Evolutionary conservation across 2,888 invertebrate species (phyloP).

Genomic region (Chydorus sphaericus): DNA sequence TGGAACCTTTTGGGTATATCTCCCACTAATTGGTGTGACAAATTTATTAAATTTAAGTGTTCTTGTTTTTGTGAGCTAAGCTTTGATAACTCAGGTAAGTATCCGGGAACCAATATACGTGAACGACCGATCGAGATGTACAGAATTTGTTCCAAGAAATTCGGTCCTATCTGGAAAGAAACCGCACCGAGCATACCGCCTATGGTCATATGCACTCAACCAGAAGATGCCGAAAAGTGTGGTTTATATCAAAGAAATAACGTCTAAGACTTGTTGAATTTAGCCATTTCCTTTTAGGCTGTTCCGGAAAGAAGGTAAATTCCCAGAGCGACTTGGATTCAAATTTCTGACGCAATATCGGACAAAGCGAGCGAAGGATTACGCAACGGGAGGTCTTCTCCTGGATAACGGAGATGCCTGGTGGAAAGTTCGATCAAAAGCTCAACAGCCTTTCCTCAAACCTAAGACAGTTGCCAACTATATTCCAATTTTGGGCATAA

Average conservation of each 20-base stretch:
- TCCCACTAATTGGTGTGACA: conserved; percentile 47
- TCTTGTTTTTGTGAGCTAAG: no score
- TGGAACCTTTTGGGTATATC: conserved; percentile 68
- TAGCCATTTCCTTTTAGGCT: no score
- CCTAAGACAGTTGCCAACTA: conserved; percentile 57
- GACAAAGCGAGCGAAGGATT: conserved; percentile 17
- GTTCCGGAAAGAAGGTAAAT: conserved; percentile 33
- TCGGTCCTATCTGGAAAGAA: conserved; percentile 12
- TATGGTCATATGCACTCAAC: conserved; percentile 3
- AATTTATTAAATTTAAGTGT: no score
- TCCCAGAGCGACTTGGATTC: conserved; percentile 31
- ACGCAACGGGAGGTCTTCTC: background rate
- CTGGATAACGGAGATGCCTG: conserved; percentile 59
- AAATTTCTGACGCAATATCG: conserved; percentile 31
- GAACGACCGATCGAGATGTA: background rate
- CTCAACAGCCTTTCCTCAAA: conserved; percentile 60
- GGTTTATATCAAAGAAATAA: no score
- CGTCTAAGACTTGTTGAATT: no score
- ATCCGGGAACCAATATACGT: no score
- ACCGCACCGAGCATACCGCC: background rate
- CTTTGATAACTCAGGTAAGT: no score
- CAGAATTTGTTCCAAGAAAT: background rate
- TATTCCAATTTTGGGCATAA: conserved; percentile 48
- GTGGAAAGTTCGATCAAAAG: conserved; percentile 59
- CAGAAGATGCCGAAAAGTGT: conserved; percentile 15